Evolutionary conservation across 2,797 vertebrate genomes (phyloP), one percentile per base, ranked within the genome.

Genomic region (Manis crassicaudata): DNA sequence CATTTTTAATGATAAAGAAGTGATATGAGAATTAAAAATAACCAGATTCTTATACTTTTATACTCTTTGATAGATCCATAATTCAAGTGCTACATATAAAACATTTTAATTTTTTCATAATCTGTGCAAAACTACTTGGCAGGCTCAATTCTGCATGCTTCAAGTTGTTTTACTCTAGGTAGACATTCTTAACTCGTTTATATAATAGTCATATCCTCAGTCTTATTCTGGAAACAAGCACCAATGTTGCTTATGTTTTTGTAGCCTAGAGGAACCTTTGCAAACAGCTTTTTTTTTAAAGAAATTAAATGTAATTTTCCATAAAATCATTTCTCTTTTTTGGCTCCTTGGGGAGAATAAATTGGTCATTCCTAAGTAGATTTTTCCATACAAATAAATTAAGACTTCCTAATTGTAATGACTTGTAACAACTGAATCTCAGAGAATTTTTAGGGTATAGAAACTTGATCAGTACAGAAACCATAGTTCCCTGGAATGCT

Each of bases 181-280:
- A 50, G 73, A 86, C 50, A 75, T 60, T 68, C 79, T 56, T 54
- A 82, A 27, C 13, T 81, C 75, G 40, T 75, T 80, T 90, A n/a
- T 63, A 25, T 13, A 43, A 65, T 7, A 91, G 16, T 16, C 73
- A 62, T 23, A 62, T 10, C n/a, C 50, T 63, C 35, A 25, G 12
- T 85, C 81, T 90, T 84, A 46, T 89, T 95, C 93, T 88, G 92
- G 90, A 90, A 96, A 72, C 14, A 67, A 29, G 35, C 54, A 68
- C 12, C 13, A 85, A 13, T 82, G 52, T 87, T 46, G 29, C 16
- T 92, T 81, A 29, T 58, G 12, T 76, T 90, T 94, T 77, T 90
- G 43, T 67, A 76, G 32, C n/a, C 35, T 76, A 85, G 12, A 87
- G 21, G 5, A 72, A 95, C 14, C 92, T 94, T 27, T 1, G 32